A percentile compares a stretch with the other conserved stretches of the same genome.
Evolutionary conservation across 92 coral and sea anemone genomes (phyloP).

Genomic region (Actinostola sp.): DNA sequence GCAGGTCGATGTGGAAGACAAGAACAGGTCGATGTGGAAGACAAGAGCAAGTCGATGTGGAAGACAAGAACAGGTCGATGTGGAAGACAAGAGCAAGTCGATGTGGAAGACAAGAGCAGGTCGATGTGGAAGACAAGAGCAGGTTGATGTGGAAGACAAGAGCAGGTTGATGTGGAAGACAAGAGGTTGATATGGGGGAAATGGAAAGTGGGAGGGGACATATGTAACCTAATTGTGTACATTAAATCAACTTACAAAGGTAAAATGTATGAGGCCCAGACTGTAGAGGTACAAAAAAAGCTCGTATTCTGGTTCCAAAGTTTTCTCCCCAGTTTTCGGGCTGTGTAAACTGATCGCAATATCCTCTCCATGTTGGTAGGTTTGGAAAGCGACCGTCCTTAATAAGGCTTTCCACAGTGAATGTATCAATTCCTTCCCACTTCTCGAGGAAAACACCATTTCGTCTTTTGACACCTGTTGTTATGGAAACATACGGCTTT

Average conservation of each 20-base stretch:
- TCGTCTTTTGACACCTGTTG: slow-evolving; percentile 33
- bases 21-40: too few species aligned
- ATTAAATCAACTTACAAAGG: neutral
- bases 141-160: too few species aligned
- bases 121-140: too few species aligned
- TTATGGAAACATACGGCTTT: neutral
- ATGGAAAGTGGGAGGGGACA: too few species aligned
- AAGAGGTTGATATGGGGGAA: too few species aligned
- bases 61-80: too few species aligned
- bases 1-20: too few species aligned
- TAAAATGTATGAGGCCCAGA: slow-evolving; percentile 67
- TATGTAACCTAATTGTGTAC: neutral
- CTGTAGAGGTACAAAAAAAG: slow-evolving; percentile 75
- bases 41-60: too few species aligned
- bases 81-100: too few species aligned
- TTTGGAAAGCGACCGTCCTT: slow-evolving; percentile 78
- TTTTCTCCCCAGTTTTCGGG: slow-evolving; percentile 83
- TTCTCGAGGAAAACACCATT: slow-evolving; percentile 77
- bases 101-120: too few species aligned
- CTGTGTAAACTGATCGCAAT: slow-evolving; percentile 63
- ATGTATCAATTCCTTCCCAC: slow-evolving; percentile 91
- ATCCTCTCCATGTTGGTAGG: slow-evolving; percentile 67
- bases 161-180: too few species aligned
- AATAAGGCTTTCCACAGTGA: slow-evolving; percentile 47
- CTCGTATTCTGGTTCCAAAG: slow-evolving; percentile 78